Percentiles rank a stretch among this genome's conserved stretches.
Evolutionary conservation across 2,888 invertebrate genomes (phyloP).

Genomic region (Linnaemya tessellans): DNA sequence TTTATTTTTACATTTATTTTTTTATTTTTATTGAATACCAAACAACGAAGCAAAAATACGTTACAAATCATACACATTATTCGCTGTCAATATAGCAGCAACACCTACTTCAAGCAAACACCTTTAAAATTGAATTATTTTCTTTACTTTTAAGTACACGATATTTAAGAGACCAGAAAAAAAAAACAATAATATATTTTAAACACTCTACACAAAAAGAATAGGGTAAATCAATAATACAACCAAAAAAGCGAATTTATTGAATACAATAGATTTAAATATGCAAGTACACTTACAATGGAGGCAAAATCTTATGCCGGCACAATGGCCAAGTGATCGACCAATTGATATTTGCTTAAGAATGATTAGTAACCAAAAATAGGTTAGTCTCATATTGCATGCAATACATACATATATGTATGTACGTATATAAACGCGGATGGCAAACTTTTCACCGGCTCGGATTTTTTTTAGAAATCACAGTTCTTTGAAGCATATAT

Average conservation of each 20-base stretch:
- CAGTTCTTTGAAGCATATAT: too few species aligned
- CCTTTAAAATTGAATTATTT: conserved; percentile 55
- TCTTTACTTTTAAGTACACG: conserved; percentile 10
- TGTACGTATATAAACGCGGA: too few species aligned
- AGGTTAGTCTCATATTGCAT: too few species aligned
- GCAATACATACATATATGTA: too few species aligned
- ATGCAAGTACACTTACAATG: too few species aligned
- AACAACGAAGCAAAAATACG: background rate
- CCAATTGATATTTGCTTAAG: too few species aligned
- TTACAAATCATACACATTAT: conserved; percentile 74
- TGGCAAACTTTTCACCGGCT: too few species aligned
- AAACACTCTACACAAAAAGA: background rate
- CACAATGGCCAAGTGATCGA: too few species aligned
- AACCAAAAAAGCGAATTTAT: background rate
- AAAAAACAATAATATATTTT: conserved; percentile 13
- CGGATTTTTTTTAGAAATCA: too few species aligned
- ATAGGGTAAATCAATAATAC: background rate
- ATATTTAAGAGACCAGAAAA: conserved; percentile 27
- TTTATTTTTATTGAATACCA: conserved; percentile 8
- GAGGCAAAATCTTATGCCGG: too few species aligned
- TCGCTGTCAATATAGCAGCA: conserved; percentile 75
- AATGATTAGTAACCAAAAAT: too few species aligned
- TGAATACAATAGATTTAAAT: background rate
- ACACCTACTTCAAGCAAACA: conserved; percentile 58
- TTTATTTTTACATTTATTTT: background rate